phyloP scores from a whole-genome alignment of 2,888 invertebrate species.

The Tachystola acroxantha region DNA sequence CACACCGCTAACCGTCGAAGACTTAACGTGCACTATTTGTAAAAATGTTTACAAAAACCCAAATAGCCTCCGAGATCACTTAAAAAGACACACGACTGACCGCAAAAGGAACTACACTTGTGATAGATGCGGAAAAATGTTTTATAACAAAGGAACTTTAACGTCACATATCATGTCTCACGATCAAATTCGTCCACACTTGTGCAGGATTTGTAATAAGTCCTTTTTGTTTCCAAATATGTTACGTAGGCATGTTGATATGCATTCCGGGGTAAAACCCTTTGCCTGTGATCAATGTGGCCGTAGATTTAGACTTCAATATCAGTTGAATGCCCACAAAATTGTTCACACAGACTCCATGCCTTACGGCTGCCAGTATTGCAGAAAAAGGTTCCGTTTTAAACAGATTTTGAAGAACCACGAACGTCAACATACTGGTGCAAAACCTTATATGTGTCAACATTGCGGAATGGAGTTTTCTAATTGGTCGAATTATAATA shows the following conservation, averaged over 20 bases:
- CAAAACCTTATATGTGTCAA: conserved; percentile 84
- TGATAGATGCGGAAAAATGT: conserved; percentile 66
- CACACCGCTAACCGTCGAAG: conserved; percentile 8
- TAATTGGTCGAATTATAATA: conserved; percentile 90
- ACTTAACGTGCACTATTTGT: conserved; percentile 12
- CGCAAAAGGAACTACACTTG: conserved; percentile 62
- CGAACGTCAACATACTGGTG: conserved; percentile 83
- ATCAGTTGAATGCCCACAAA: conserved; percentile 85
- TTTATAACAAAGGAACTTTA: conserved; percentile 63
- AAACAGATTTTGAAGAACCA: conserved; percentile 87
- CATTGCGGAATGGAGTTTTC: conserved; percentile 86
- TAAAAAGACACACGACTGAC: conserved; percentile 76
- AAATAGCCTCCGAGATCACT: conserved; percentile 60
- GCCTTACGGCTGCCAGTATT: conserved; percentile 87
- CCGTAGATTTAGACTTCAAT: conserved; percentile 78
- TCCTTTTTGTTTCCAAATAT: conserved; percentile 64
- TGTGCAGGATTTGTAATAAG: conserved; percentile 62
- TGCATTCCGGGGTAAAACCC: conserved; percentile 64
- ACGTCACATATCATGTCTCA: conserved; percentile 66
- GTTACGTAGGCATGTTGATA: conserved; percentile 61
- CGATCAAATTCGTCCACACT: conserved; percentile 57
- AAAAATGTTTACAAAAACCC: conserved; percentile 12
- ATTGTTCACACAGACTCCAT: conserved; percentile 88
- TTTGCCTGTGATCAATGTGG: conserved; percentile 67
- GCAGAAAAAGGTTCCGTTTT: conserved; percentile 86